Conservation (phyloP, 2,888 invertebrate species). For the Apodemia mormo region DNA sequence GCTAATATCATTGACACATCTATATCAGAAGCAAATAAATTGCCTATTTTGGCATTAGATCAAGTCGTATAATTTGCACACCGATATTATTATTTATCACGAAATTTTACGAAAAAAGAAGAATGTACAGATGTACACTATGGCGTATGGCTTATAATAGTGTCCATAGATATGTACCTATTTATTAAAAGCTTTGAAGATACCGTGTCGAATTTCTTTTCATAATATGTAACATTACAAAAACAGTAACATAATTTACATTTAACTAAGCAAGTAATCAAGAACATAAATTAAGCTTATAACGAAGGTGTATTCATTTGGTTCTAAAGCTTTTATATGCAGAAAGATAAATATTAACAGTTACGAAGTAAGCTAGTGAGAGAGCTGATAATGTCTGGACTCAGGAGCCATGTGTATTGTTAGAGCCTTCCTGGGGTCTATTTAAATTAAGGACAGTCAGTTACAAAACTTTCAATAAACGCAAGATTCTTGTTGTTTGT, state of each 20-base stretch:
- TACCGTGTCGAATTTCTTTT: too few species aligned
- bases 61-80: too few species aligned
- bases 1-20: too few species aligned
- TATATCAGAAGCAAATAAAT: too few species aligned
- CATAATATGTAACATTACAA: not conserved
- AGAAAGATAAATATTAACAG: slow-evolving; percentile 18
- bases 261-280: not conserved
- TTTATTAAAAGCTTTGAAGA: too few species aligned
- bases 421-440: slow-evolving; percentile 6
- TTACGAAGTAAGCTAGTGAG: slow-evolving; percentile 6
- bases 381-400: slow-evolving; percentile 14
- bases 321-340: slow-evolving; percentile 14
- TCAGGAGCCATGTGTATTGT: slow-evolving; percentile 8
- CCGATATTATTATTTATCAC: too few species aligned
- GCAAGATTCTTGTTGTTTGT: not conserved
- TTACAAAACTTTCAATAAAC: not conserved
- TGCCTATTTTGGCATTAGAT: too few species aligned
- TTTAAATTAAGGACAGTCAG: slow-evolving; percentile 8
- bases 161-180: too few species aligned
- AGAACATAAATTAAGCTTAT: slow-evolving; percentile 11
- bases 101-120: too few species aligned
- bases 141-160: too few species aligned
- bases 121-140: too few species aligned
- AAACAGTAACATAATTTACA: slow-evolving; percentile 2
- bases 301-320: slow-evolving; percentile 15